A percentile compares a stretch with the other conserved stretches of the same genome.
Conservation (phyloP, 1,140 invertebrate genomes). For the Drosophila yakuba region DNA sequence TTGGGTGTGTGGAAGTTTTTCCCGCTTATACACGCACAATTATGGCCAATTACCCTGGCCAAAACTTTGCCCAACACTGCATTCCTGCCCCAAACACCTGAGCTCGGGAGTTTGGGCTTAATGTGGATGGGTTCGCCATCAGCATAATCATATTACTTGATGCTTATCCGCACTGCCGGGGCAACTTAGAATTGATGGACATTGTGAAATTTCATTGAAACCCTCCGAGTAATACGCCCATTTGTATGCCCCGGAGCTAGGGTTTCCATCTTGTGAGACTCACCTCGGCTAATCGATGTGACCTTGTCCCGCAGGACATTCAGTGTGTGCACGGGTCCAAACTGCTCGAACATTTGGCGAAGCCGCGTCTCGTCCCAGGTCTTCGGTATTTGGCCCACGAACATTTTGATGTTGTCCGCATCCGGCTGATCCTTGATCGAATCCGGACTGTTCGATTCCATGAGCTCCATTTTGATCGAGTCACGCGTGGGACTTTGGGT, state of each 20-base stretch:
- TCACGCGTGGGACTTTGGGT: constrained; percentile 33
- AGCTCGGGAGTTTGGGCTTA: constrained; percentile 39
- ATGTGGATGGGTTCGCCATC: constrained; percentile 59
- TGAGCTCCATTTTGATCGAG: constrained; percentile 35
- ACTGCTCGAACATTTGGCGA: constrained; percentile 97
- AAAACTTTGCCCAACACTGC: constrained; percentile 41
- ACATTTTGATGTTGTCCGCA: constrained; percentile 99
- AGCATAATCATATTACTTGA: constrained; percentile 78
- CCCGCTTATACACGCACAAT: constrained; percentile 62
- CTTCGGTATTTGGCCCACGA: constrained; percentile 98
- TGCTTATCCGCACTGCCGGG: constrained; percentile 31
- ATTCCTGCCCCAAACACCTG: constrained; percentile 48
- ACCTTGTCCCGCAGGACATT: constrained; percentile 98
- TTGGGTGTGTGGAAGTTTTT: constrained; percentile 58
- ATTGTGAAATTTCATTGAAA: constrained; percentile 77
- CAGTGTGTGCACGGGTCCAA: constrained; percentile 97
- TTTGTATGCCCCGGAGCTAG: constrained; percentile 61
- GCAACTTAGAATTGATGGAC: constrained; percentile 54
- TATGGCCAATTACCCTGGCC: constrained; percentile 54
- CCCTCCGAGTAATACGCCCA: constrained; percentile 51
- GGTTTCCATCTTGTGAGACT: constrained; percentile 63
- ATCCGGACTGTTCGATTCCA: constrained; percentile 43
- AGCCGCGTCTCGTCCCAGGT: constrained; percentile 98
- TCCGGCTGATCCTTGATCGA: constrained; percentile 91
- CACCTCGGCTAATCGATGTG: constrained; percentile 98